phyloP scores from a whole-genome alignment of 1,140 invertebrate genomes.

The Macrobrachium rosenbergii region DNA sequence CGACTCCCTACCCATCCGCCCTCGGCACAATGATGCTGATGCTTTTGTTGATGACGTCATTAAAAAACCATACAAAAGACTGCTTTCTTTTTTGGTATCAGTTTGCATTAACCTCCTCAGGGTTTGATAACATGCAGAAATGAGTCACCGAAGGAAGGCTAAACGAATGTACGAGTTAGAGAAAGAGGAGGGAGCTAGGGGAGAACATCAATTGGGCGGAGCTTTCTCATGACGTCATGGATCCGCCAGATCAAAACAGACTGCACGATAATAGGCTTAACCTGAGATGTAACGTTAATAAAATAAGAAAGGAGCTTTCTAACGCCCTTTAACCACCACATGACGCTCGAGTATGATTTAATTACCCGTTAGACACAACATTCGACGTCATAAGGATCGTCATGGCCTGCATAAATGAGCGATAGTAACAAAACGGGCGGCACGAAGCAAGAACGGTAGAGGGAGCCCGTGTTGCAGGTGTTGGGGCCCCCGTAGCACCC shows the following conservation, averaged over 20 bases:
- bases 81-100: conserved; percentile 14
- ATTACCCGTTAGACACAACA: too few species aligned
- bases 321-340: too few species aligned
- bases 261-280: conserved; percentile 9
- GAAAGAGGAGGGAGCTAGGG: conserved; percentile 41
- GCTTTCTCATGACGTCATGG: conserved; percentile 50
- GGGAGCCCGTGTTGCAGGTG: conserved; percentile 49
- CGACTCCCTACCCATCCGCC: conserved; percentile 29
- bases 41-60: conserved; percentile 54
- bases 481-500: conserved; percentile 58
- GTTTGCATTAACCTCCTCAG: conserved; percentile 30
- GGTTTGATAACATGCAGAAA: conserved; percentile 56
- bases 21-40: conserved; percentile 24
- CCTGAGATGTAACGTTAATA: too few species aligned
- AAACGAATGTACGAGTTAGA: conserved; percentile 44
- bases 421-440: conserved; percentile 3
- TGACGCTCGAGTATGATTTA: too few species aligned
- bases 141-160: conserved; percentile 49
- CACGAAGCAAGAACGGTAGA: not conserved
- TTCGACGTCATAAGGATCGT: too few species aligned
- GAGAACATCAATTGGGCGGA: conserved; percentile 49
- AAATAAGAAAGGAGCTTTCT: too few species aligned
- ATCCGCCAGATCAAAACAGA: conserved; percentile 38
- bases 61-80: conserved; percentile 39
- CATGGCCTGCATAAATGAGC: too few species aligned